Conservation (phyloP, 64 coral and sea anemone genomes). For the Dendronephthya gigantea region DNA sequence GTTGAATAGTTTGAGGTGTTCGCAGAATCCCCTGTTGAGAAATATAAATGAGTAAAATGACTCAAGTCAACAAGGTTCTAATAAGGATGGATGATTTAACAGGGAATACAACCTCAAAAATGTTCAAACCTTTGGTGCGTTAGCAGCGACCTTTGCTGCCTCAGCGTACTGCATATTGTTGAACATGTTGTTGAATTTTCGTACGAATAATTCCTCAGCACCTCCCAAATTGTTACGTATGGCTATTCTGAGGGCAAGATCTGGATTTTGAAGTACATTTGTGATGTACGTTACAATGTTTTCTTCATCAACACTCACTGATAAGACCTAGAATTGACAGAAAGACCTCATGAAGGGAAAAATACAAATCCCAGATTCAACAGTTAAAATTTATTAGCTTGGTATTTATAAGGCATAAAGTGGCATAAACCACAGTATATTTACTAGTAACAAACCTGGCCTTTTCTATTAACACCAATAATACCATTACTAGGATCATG, state of each 20-base stretch:
- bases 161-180: slow-evolving; percentile 89
- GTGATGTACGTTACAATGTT: slow-evolving; percentile 99
- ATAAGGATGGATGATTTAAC: too few relatives aligned
- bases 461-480: slow-evolving; percentile 98
- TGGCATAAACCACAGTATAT: not conserved
- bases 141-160: slow-evolving; percentile 95
- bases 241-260: slow-evolving; percentile 76
- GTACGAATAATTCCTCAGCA: slow-evolving; percentile 93
- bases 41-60: too few relatives aligned
- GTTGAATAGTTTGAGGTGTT: slow-evolving; percentile 92
- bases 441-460: slow-evolving; percentile 46
- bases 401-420: not conserved
- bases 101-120: too few relatives aligned
- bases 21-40: slow-evolving; percentile 64
- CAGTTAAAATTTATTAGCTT: too few relatives aligned
- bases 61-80: too few relatives aligned
- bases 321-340: slow-evolving; percentile 53
- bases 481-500: slow-evolving; percentile 95
- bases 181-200: slow-evolving; percentile 94
- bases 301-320: slow-evolving; percentile 97
- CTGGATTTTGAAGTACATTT: slow-evolving; percentile 98
- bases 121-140: slow-evolving; percentile 82
- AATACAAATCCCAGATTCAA: too few relatives aligned
- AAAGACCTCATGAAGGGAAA: not conserved
- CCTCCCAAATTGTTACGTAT: slow-evolving; percentile 89